Percentiles rank a stretch among this genome's conserved stretches.
Conservation (phyloP, 2,888 invertebrate species). For the Bellardia pandia region DNA sequence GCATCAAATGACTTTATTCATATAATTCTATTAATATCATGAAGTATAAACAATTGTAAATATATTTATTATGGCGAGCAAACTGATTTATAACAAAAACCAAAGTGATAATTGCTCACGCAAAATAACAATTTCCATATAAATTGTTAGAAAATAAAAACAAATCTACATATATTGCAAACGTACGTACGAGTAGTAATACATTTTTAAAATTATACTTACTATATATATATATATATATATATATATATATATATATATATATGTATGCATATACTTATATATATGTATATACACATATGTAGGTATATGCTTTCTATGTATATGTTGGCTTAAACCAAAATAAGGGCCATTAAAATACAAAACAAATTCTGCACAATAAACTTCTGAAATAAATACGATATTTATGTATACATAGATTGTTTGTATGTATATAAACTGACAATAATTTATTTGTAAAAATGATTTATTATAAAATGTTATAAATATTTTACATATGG, state of each 20-base stretch:
- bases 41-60: constrained; percentile 12
- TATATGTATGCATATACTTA: neutral
- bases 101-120: constrained; percentile 54
- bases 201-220: neutral
- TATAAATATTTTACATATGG: neutral
- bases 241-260: neutral
- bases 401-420: neutral
- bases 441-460: constrained; percentile 38
- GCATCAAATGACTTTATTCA: too few relatives aligned
- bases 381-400: neutral
- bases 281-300: neutral
- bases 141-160: neutral
- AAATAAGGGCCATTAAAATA: neutral
- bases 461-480: constrained; percentile 34
- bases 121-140: constrained; percentile 44
- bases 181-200: neutral
- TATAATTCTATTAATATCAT: neutral
- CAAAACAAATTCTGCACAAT: neutral
- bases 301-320: neutral
- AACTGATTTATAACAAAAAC: constrained; percentile 1
- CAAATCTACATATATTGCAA: neutral
- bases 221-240: neutral
- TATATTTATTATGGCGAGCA: neutral
- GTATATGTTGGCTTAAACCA: neutral
- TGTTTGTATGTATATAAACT: neutral